Evolutionary conservation across 2,797 vertebrate species (phyloP).

Genomic region (Crypturellus tataupa): DNA sequence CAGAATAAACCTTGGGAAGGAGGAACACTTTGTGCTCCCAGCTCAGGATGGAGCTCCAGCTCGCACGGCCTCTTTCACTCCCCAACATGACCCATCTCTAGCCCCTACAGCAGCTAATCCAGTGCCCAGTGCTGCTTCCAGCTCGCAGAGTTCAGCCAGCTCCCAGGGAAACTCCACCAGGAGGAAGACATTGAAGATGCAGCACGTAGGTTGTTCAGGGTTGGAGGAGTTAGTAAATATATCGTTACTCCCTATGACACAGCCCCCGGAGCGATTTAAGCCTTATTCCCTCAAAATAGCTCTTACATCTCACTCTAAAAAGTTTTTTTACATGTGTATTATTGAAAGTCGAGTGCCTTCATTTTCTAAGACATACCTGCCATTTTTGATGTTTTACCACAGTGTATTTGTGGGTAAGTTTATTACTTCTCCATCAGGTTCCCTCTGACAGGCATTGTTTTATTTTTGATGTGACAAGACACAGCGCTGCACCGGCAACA

Average conservation of each 20-base stretch:
- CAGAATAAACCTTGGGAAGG: background rate
- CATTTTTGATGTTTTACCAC: background rate
- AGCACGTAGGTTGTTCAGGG: rapidly evolving
- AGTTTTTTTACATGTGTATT: rapidly evolving
- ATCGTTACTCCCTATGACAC: background rate
- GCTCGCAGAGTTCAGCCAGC: background rate
- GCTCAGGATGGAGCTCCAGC: background rate
- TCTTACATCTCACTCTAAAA: background rate
- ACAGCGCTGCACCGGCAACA: conserved; percentile 49
- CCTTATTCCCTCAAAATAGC: background rate
- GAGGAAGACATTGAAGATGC: background rate
- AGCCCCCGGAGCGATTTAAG: rapidly evolving
- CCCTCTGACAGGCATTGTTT: conserved; percentile 43
- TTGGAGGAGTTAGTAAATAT: background rate
- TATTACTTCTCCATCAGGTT: conserved; percentile 1
- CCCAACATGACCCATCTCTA: rapidly evolving
- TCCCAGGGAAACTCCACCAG: rapidly evolving
- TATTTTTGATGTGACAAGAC: conserved; percentile 46
- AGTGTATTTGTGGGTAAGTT: background rate
- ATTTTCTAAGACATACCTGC: background rate
- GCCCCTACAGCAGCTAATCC: rapidly evolving
- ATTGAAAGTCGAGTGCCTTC: background rate
- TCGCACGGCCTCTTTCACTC: rapidly evolving
- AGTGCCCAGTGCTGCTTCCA: rapidly evolving
- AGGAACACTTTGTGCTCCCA: rapidly evolving